Evolutionary conservation across 2,113 vertebrate species (phyloP).

Genomic region (Anarrhichthys ocellatus): DNA sequence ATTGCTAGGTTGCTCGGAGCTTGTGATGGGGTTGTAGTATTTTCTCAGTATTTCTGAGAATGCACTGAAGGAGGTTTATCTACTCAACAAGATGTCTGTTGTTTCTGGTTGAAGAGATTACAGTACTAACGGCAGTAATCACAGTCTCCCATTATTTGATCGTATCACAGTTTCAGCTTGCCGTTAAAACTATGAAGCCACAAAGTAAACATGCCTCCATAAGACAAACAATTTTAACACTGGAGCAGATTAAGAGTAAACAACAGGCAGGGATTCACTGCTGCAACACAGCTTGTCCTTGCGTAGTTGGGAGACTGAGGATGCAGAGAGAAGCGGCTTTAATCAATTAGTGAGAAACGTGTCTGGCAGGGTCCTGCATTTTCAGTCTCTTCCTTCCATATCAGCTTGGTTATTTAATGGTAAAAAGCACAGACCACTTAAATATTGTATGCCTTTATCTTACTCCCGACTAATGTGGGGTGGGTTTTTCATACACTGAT

Average conservation of each 20-base stretch:
- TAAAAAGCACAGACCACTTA: slow-evolving; percentile 54
- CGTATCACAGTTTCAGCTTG: not conserved
- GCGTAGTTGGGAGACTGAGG: slow-evolving; percentile 43
- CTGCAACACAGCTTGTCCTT: slow-evolving; percentile 45
- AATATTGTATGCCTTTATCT: slow-evolving; percentile 64
- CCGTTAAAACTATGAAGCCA: not conserved
- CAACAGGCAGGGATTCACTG: slow-evolving; percentile 39
- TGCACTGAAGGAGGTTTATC: not conserved
- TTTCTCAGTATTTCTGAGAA: slow-evolving; percentile 3
- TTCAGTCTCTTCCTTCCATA: slow-evolving; percentile 49
- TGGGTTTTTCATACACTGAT: slow-evolving; percentile 25
- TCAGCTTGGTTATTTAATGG: slow-evolving; percentile 61
- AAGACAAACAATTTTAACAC: slow-evolving; percentile 43
- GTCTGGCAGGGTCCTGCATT: slow-evolving; percentile 57
- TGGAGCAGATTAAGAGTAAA: slow-evolving; percentile 31
- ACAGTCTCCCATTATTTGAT: not conserved
- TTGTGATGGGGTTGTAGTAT: slow-evolving; percentile 35
- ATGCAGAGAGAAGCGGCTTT: slow-evolving; percentile 53
- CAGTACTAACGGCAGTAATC: slow-evolving; percentile 9
- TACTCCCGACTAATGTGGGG: not conserved
- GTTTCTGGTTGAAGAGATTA: slow-evolving; percentile 43
- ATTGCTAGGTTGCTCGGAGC: slow-evolving; percentile 21
- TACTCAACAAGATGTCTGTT: slow-evolving; percentile 26
- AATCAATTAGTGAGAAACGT: slow-evolving; percentile 70
- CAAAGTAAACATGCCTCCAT: slow-evolving; percentile 3